A percentile compares a stretch with the other conserved stretches of the same genome.
Conservation (phyloP, 2,797 vertebrate species). For the Hipposideros larvatus region DNA sequence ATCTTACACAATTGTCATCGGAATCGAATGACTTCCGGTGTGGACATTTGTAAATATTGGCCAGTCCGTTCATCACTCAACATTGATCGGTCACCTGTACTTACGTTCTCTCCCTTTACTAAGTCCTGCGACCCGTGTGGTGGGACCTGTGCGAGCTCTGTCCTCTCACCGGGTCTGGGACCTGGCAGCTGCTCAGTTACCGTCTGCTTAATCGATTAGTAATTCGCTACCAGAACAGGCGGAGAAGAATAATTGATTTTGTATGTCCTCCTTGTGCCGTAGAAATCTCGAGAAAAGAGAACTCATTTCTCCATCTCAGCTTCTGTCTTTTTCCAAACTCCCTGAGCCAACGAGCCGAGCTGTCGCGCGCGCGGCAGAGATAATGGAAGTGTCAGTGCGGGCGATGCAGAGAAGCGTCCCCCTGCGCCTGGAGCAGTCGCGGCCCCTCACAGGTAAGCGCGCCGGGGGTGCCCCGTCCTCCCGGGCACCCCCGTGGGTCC, state of each 20-base stretch:
- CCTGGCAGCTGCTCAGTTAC: accelerated
- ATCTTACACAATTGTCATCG: accelerated
- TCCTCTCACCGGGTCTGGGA: accelerated
- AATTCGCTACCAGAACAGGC: neutral
- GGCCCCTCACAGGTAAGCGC: neutral
- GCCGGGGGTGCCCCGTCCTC: too few species aligned
- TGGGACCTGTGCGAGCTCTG: accelerated
- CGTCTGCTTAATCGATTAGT: accelerated
- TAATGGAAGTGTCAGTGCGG: constrained; percentile 90
- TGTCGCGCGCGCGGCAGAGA: constrained; percentile 90
- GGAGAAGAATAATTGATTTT: accelerated
- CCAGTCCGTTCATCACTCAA: accelerated
- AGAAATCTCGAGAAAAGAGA: constrained; percentile 84
- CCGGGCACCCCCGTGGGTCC: too few species aligned
- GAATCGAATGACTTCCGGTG: accelerated
- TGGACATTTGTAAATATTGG: accelerated
- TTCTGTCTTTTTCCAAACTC: constrained; percentile 88
- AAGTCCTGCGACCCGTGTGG: accelerated
- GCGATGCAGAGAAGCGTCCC: constrained; percentile 85
- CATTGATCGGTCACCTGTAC: accelerated
- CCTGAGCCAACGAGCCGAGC: constrained; percentile 86
- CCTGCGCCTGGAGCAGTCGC: neutral
- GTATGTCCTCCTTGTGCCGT: constrained; percentile 63
- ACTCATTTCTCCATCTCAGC: constrained; percentile 74
- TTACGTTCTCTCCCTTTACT: accelerated